Evolutionary conservation across 2,888 invertebrate genomes (phyloP), one percentile per base, ranked within the genome.

Genomic region (Melinaea menophilus): DNA sequence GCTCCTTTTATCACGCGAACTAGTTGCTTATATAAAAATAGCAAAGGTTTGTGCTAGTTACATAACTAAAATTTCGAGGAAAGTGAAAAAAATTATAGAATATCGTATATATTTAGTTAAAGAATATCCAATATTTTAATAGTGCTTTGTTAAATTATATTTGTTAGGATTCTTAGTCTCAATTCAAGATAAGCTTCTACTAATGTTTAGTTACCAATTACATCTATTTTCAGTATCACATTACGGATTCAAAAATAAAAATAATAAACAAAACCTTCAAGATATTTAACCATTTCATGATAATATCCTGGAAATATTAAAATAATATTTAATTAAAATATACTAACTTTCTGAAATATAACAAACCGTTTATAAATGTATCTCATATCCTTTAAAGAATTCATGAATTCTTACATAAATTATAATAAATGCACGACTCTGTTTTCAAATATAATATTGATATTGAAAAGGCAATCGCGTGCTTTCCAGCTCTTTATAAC

Each of bases 1-100:
- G 79, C 84, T 78, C 79, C 84, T 81, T 83, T 22, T 78, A 74
- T 75, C 82, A 84, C 82, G 82, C 81, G 75, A 84, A 79, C 79
- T 79, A 80, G 80, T 79, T 84, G 82, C 83, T 73, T 80, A 77
- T 73, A 74, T 75, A 74, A 73, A 72, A 68, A 57, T 63, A 51
- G 63, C 61, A 60, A 64, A 64, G 33, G 59, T 63, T 61, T 63
- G 62, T 61, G 59, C 57, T 62, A 67, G 65, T 67, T 48, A 46
- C 47, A 60, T 22, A 56, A 54, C 41, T 41, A 5, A 1, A 59
- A 37, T 59, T 54, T 55, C 65, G 57, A 54, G 37, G 55, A 22
- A 58, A 58, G 62, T 62, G 58, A 62, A 55, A 47, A 61, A 48
- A n/a, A 33, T 31, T 54, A 5, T 5, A 51, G 13, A 22, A 9